A percentile compares a stretch with the other conserved stretches of the same genome.
Evolutionary conservation across 2,113 vertebrate genomes (phyloP).

Genomic region (Calyptommatus sinebrachiatus): DNA sequence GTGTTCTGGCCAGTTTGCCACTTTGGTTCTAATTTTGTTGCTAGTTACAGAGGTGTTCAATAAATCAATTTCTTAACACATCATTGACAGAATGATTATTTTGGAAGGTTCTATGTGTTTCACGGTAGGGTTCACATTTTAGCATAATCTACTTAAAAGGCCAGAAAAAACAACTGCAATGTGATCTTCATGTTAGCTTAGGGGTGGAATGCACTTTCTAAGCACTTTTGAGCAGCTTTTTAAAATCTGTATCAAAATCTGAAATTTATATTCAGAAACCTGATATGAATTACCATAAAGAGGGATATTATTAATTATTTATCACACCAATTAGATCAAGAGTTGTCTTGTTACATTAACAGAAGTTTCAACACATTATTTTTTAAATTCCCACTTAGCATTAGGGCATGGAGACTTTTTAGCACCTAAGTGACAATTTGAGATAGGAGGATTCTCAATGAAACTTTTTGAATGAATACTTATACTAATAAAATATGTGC

Average conservation of each 20-base stretch:
- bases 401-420: neutral
- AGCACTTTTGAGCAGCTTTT: neutral
- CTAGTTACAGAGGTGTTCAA: no score
- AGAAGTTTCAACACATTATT: neutral
- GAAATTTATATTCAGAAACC: neutral
- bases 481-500: neutral
- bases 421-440: neutral
- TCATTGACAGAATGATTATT: no score
- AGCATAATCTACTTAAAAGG: no score
- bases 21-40: no score
- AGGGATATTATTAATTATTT: neutral
- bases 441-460: neutral
- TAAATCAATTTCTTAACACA: no score
- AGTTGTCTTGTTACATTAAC: neutral
- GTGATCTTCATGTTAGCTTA: no score
- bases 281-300: neutral
- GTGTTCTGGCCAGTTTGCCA: no score
- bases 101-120: no score
- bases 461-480: neutral
- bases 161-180: no score
- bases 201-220: no score
- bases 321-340: no score
- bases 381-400: neutral
- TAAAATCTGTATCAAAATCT: neutral
- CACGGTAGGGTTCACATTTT: no score